Base-by-base conservation (phyloP, 2,797 vertebrate species). In the Cuculus canorus region DNA sequence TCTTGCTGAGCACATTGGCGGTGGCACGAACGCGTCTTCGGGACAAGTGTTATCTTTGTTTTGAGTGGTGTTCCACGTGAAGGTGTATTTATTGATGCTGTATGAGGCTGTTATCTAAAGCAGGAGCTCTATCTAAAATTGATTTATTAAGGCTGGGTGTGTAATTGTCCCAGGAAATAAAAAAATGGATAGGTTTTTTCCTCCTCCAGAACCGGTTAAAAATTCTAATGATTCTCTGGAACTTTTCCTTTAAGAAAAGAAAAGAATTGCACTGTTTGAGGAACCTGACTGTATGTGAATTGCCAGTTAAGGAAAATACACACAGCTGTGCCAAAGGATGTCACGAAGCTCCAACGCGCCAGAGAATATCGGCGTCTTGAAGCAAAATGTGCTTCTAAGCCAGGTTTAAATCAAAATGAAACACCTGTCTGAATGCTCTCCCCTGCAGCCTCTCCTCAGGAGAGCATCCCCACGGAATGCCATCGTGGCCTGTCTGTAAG, bases 31-130 rank as follows among this genome's bases (percentile, higher is more conserved):
- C 1, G 8, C 48, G 15, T 79, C 61, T 28, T 37, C 57, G 59
- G 76, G 61, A 52, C 72, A 83, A 71, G 56, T 2, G 13, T 43
- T 71, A 60, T 32, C 81, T 93, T 94, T 93, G 86, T 92, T 88
- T 65, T 35, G 68, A 79, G 66, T 61, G 30, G 33, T 75, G 9
- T 71, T 93, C 86, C 65, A 61, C 2, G 2, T 59, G 80, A 69
- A 61, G 53, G 32, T 16, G 11, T 28, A 1, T 86, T 88, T 63
- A 11, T 57, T 78, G 69, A 6, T 73, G 60, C 50, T 10, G 0
- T 52, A 39, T 56, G 64, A 64, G 41, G 37, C 53, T 77, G 25
- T 69, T 90, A 18, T 3, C 43, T 72, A 33, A 81, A 81, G 47
- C 45, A 65, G 10, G 22, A 41, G 6, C 59, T 78, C 27, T 56